Evolutionary conservation across 2,113 vertebrate species (phyloP).

Genomic region (Columbina picui): DNA sequence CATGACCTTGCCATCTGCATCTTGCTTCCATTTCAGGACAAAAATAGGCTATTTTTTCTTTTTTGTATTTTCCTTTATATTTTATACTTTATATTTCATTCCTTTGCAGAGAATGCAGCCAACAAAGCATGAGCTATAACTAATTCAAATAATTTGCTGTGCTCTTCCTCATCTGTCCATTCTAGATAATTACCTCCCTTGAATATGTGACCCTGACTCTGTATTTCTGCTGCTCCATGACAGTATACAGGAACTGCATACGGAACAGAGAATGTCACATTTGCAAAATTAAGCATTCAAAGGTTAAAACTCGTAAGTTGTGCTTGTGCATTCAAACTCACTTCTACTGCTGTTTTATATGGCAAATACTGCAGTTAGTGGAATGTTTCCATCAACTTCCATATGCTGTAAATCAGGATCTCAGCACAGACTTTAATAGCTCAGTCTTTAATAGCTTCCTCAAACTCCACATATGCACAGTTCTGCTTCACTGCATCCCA

Average conservation of each 20-base stretch:
- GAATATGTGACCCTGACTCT: background rate
- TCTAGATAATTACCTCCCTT: background rate
- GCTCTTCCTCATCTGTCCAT: background rate
- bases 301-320: background rate
- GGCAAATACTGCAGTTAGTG: background rate
- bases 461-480: background rate
- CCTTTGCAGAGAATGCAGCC: background rate
- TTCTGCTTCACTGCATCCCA: slow-evolving; percentile 6
- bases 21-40: background rate
- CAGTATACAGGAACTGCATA: background rate
- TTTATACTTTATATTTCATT: background rate
- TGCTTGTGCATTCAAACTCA: background rate
- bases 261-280: background rate
- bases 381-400: background rate
- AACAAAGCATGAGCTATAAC: background rate
- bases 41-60: background rate
- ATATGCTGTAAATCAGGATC: background rate
- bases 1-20: background rate
- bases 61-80: background rate
- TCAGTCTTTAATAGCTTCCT: slow-evolving; percentile 19
- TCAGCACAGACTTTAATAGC: background rate
- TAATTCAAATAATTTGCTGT: background rate
- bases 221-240: background rate
- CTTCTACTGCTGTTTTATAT: background rate
- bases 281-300: background rate